These are phyloP conservation scores for Oryctes rhinoceros DNA, from an alignment of 1,140 invertebrate genomes.

Conservation along the genomic window DNA sequence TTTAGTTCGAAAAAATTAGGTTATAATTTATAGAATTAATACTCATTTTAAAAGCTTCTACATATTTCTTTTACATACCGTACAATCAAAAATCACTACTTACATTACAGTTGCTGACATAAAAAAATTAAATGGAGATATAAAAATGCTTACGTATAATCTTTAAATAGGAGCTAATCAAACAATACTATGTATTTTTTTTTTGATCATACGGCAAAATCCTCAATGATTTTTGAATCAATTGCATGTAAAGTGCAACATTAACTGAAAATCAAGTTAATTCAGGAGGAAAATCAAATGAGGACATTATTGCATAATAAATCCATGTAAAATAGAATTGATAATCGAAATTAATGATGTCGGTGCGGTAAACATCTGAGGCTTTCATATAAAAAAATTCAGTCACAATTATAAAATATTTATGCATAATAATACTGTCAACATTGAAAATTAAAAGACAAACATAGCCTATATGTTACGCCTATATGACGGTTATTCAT, in stretches of 20 bases:
- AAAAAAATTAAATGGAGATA: too few relatives aligned
- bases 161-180: neutral
- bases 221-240: neutral
- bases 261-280: too few relatives aligned
- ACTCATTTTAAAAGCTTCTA: neutral
- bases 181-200: neutral
- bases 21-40: neutral
- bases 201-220: constrained; percentile 17
- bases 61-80: neutral
- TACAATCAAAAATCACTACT: constrained; percentile 2
- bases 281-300: too few relatives aligned
- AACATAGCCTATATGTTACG: constrained; percentile 29
- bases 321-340: neutral
- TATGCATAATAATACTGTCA: constrained; percentile 36
- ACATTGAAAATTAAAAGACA: constrained; percentile 29
- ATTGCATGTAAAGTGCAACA: too few relatives aligned
- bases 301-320: too few relatives aligned
- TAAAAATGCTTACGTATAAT: too few relatives aligned
- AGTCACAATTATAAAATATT: constrained; percentile 26
- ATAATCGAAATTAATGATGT: constrained; percentile 5
- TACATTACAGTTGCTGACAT: too few relatives aligned
- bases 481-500: neutral
- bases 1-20: neutral
- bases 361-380: neutral
- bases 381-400: constrained; percentile 23